Evolutionary conservation across 2,888 invertebrate species (phyloP).

Genomic region (Linnaemya vulpina): DNA sequence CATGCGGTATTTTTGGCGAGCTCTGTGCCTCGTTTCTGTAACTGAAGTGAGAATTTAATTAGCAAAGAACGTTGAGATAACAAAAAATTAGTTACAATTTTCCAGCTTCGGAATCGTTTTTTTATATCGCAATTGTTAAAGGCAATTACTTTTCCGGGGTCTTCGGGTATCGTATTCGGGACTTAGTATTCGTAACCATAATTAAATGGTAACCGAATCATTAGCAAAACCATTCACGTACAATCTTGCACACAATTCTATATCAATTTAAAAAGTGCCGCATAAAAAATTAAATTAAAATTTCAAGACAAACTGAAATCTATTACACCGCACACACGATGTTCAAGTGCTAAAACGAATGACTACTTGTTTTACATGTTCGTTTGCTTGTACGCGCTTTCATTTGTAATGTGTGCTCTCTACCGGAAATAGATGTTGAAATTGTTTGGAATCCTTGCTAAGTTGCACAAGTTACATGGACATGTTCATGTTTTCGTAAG

Average conservation of each 20-base stretch:
- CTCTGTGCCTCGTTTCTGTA: too few relatives aligned
- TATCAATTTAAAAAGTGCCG: conserved; percentile 31
- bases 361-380: conserved; percentile 2
- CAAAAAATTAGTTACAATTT: too few relatives aligned
- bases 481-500: conserved; percentile 29
- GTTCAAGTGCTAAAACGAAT: conserved; percentile 26
- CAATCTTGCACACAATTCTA: conserved; percentile 6
- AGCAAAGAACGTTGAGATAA: too few relatives aligned
- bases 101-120: too few relatives aligned
- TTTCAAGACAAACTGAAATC: conserved; percentile 61
- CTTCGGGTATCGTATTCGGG: too few relatives aligned
- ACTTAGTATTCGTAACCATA: too few relatives aligned
- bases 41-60: too few relatives aligned
- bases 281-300: conserved; percentile 19
- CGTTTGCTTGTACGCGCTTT: conserved; percentile 7
- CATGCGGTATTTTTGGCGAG: too few relatives aligned
- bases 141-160: too few relatives aligned
- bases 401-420: conserved; percentile 49
- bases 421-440: conserved; percentile 69
- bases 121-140: too few relatives aligned
- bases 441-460: conserved; percentile 62
- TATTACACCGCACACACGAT: conserved; percentile 61
- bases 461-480: conserved; percentile 30
- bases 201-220: too few relatives aligned
- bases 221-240: neutral